Percentiles rank a stretch among this genome's conserved stretches.
phyloP scores from a whole-genome alignment of 2,113 vertebrate genomes.

The Ammodytes marinus region DNA sequence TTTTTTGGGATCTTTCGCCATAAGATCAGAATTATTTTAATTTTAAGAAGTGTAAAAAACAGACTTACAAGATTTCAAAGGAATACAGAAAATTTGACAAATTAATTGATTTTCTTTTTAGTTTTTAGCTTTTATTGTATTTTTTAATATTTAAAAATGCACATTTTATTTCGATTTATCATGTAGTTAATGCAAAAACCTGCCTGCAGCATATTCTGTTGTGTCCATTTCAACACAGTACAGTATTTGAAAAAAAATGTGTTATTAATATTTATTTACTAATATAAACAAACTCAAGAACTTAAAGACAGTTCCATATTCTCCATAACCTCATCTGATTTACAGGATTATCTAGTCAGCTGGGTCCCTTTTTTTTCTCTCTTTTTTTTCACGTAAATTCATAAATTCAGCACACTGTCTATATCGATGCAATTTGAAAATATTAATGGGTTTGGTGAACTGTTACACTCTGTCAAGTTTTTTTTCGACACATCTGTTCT shows the following conservation, averaged over 20 bases:
- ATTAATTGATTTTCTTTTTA: not conserved
- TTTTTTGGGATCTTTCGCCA: not conserved
- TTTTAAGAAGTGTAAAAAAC: constrained; percentile 11
- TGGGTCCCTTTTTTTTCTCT: not conserved
- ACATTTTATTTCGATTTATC: constrained; percentile 13
- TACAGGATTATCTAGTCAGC: not conserved
- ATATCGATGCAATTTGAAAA: constrained; percentile 22
- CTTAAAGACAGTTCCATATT: not conserved
- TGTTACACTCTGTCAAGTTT: constrained; percentile 5
- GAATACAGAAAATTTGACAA: constrained; percentile 6
- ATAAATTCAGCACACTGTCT: not conserved
- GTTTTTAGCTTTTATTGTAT: constrained; percentile 46
- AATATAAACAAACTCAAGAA: not conserved
- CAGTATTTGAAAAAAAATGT: not conserved
- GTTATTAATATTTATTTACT: not conserved
- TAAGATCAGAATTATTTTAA: not conserved
- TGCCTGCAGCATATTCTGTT: not conserved
- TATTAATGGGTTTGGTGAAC: constrained; percentile 52
- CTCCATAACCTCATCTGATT: not conserved
- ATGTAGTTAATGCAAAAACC: not conserved
- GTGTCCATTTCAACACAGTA: not conserved
- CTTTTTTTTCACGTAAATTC: constrained; percentile 1
- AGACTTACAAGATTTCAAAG: not conserved
- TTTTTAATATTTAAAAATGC: constrained; percentile 59
- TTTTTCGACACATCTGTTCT: constrained; percentile 52